Evolutionary conservation across 92 coral and sea anemone species (phyloP).

Genomic region (Pocillopora meandrina): DNA sequence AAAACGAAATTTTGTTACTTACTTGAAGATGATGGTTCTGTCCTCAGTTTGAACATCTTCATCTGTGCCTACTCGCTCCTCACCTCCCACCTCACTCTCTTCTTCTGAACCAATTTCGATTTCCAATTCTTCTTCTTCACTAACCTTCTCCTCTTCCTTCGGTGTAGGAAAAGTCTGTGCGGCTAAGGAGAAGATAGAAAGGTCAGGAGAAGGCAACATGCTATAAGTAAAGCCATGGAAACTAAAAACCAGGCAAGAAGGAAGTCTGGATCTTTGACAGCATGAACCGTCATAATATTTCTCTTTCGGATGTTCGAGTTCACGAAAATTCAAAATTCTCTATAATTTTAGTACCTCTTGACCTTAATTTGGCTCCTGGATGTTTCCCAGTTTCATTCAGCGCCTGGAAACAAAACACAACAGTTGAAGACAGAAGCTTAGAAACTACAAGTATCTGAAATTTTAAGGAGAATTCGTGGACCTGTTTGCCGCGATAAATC

Average conservation of each 20-base stretch:
- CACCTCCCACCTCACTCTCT: not conserved
- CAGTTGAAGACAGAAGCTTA: not conserved
- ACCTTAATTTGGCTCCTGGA: slow-evolving; percentile 9
- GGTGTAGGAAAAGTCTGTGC: not conserved
- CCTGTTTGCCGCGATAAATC: too few species aligned
- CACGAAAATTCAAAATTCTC: not conserved
- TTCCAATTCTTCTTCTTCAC: not conserved
- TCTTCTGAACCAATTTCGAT: not conserved
- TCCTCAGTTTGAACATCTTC: not conserved
- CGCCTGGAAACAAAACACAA: not conserved
- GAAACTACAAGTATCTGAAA: not conserved
- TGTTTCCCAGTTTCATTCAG: not conserved
- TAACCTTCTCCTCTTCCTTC: not conserved
- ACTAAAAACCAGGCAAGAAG: not conserved
- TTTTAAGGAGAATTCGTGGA: too few species aligned
- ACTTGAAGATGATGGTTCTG: not conserved
- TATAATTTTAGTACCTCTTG: not conserved
- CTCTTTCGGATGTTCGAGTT: not conserved
- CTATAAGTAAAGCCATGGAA: not conserved
- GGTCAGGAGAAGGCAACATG: not conserved
- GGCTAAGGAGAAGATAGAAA: not conserved
- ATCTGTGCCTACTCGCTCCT: not conserved
- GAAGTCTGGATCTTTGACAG: too few species aligned
- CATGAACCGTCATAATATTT: too few species aligned
- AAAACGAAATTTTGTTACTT: not conserved